Evolutionary conservation across 2,113 vertebrate genomes (phyloP).

Genomic region (Eolophus roseicapilla): DNA sequence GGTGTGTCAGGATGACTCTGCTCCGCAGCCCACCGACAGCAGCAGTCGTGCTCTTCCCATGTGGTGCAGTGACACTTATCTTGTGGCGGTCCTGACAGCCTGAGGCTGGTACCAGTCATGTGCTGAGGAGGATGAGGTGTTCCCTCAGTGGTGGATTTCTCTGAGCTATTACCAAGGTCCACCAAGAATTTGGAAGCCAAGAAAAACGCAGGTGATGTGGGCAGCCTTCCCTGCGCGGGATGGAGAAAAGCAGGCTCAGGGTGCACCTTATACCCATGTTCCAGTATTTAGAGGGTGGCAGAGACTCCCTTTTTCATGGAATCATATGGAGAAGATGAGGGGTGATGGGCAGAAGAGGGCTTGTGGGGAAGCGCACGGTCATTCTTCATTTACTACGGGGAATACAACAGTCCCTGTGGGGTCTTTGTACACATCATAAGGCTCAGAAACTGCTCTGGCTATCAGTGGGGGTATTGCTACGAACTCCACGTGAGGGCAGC

Average conservation of each 20-base stretch:
- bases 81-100: not conserved
- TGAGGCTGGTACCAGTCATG: accelerated
- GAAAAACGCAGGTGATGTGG: not conserved
- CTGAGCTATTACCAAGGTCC: not conserved
- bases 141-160: not conserved
- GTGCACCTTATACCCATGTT: not conserved
- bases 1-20: accelerated
- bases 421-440: not conserved
- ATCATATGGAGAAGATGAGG: not conserved
- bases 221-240: not conserved
- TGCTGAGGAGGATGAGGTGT: not conserved
- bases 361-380: accelerated
- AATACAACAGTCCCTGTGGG: accelerated
- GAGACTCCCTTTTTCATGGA: not conserved
- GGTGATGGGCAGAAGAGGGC: not conserved
- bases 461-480: not conserved
- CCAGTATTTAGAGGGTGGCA: not conserved
- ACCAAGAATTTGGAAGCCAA: not conserved
- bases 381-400: accelerated
- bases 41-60: accelerated
- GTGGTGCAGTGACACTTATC: not conserved
- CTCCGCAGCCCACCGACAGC: accelerated
- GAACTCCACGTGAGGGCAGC: constrained; percentile 4
- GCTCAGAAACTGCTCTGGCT: accelerated
- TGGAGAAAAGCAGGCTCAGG: not conserved